These are phyloP conservation scores for Heteronetta atricapilla DNA, from an alignment of 2,113 vertebrate genomes.

Conservation along the genomic window DNA sequence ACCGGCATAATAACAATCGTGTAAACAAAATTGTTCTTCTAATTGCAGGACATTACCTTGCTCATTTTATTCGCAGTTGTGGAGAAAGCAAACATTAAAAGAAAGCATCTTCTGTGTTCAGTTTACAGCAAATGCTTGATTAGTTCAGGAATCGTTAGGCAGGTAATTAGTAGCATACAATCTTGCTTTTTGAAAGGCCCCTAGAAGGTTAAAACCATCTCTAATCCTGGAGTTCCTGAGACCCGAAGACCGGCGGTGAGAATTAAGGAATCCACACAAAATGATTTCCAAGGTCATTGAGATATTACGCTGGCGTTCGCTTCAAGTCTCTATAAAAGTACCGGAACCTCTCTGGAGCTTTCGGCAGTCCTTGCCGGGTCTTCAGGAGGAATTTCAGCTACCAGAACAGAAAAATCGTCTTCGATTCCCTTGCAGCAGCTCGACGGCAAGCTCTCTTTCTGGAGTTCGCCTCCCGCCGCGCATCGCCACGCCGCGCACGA, in stretches of 20 bases:
- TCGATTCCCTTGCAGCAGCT: constrained; percentile 68
- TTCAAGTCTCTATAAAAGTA: constrained; percentile 69
- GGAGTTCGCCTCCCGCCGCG: constrained; percentile 71
- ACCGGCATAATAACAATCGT: constrained; percentile 48
- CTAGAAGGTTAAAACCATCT: constrained; percentile 61
- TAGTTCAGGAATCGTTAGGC: constrained; percentile 69
- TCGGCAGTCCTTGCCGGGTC: constrained; percentile 58
- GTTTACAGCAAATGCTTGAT: constrained; percentile 70
- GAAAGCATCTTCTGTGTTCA: constrained; percentile 67
- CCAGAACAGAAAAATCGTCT: constrained; percentile 19
- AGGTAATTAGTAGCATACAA: constrained; percentile 46
- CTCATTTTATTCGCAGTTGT: constrained; percentile 61
- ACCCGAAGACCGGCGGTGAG: constrained; percentile 53
- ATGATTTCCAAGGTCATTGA: constrained; percentile 80
- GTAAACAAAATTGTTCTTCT: constrained; percentile 43
- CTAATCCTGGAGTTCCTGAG: constrained; percentile 70
- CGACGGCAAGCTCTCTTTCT: constrained; percentile 63
- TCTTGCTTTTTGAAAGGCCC: constrained; percentile 64
- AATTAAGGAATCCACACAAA: constrained; percentile 67
- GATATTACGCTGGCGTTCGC: constrained; percentile 37
- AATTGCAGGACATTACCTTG: constrained; percentile 68
- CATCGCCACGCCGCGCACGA: constrained; percentile 42
- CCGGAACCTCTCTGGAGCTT: constrained; percentile 46
- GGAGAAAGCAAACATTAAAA: constrained; percentile 57
- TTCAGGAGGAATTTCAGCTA: constrained; percentile 65